These are phyloP conservation scores for Philopedon plagiatum DNA, from an alignment of 2,888 invertebrate species.

Conservation along the genomic window DNA sequence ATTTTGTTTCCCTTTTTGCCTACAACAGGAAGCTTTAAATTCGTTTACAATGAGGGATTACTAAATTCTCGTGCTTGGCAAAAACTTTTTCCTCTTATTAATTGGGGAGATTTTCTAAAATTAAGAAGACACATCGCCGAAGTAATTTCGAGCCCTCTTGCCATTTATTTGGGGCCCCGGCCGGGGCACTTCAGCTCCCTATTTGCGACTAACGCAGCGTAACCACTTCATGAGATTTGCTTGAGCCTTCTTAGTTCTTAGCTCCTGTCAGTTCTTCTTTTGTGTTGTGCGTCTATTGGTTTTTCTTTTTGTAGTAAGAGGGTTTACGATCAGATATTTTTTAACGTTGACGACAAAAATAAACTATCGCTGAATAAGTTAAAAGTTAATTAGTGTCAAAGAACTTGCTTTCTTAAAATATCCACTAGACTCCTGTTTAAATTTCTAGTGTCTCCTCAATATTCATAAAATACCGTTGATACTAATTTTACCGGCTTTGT, in stretches of 20 bases:
- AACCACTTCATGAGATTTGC: conserved; percentile 44
- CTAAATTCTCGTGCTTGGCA: conserved; percentile 9
- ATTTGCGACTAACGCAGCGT: conserved; percentile 41
- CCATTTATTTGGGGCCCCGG: conserved; percentile 15
- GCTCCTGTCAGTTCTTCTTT: conserved; percentile 31
- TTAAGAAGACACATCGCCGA: conserved; percentile 40
- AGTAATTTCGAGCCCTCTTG: conserved; percentile 40
- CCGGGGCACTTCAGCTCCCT: conserved; percentile 28
- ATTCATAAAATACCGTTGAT: too few relatives aligned
- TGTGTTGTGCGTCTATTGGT: conserved; percentile 25
- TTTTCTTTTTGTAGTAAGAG: conserved; percentile 20
- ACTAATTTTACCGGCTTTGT: too few relatives aligned
- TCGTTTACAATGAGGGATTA: not conserved
- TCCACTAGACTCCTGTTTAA: too few relatives aligned
- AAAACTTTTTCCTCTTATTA: conserved; percentile 38
- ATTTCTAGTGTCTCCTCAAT: too few relatives aligned
- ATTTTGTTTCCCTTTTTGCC: not conserved
- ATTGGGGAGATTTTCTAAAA: conserved; percentile 44
- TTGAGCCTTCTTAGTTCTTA: conserved; percentile 31
- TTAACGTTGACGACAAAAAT: not conserved
- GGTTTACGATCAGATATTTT: conserved; percentile 15
- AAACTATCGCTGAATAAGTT: conserved; percentile 4
- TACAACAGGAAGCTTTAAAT: conserved; percentile 1
- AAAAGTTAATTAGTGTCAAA: not conserved
- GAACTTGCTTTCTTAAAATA: not conserved